A percentile compares a stretch with the other conserved stretches of the same genome.
These are phyloP conservation scores for Strigamia transsilvanica DNA, from an alignment of 2,888 invertebrate genomes.

Conservation along the genomic window DNA sequence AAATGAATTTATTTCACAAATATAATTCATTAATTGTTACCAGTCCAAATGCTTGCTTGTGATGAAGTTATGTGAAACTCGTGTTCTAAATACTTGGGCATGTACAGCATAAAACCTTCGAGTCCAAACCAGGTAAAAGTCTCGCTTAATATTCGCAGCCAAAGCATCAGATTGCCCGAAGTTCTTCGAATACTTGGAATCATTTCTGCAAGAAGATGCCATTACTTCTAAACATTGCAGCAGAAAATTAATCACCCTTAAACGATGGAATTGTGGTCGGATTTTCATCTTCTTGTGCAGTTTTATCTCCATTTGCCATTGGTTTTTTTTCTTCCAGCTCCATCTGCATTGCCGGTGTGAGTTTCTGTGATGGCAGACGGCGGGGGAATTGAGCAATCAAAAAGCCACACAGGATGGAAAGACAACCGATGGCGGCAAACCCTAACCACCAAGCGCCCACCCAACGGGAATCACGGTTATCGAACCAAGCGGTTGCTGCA, in stretches of 20 bases:
- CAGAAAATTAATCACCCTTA: neutral
- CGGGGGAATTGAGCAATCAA: constrained; percentile 59
- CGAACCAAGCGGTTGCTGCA: constrained; percentile 57
- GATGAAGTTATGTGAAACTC: neutral
- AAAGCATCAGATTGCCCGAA: neutral
- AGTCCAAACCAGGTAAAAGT: neutral
- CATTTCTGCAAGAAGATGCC: neutral
- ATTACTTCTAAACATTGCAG: neutral
- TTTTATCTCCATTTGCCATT: neutral
- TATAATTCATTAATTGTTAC: neutral
- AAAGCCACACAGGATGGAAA: constrained; percentile 56
- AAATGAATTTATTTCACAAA: neutral
- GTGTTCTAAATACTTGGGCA: neutral
- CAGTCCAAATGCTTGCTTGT: neutral
- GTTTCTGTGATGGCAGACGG: constrained; percentile 53
- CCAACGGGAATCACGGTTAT: constrained; percentile 59
- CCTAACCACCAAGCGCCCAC: constrained; percentile 61
- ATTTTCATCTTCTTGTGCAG: neutral
- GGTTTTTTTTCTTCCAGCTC: neutral
- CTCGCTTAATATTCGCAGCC: neutral
- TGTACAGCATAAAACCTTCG: neutral
- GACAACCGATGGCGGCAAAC: constrained; percentile 58
- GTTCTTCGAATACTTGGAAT: neutral
- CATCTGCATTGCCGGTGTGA: constrained; percentile 1
- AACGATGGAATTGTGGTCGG: neutral